Conservation (phyloP, 2,113 vertebrate genomes). For the Myanophis thanlyinensis region DNA sequence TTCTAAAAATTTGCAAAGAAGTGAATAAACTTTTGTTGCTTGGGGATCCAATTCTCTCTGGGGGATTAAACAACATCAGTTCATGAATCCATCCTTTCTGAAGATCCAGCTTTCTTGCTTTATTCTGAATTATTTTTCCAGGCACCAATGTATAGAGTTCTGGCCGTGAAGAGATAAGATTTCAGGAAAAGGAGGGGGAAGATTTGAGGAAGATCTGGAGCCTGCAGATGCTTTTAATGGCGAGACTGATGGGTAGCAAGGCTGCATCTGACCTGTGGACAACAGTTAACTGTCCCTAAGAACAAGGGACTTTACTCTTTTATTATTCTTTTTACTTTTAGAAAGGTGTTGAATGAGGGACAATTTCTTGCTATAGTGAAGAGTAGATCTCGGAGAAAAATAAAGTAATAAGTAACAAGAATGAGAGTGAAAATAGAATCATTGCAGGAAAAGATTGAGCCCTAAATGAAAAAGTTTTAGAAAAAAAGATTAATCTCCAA, state of each 20-base stretch:
- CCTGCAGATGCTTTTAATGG: not conserved
- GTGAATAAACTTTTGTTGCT: not conserved
- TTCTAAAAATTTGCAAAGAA: not conserved
- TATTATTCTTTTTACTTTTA: not conserved
- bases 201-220: not conserved
- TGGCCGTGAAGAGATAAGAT: not conserved
- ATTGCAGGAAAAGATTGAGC: not conserved
- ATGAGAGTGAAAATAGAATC: not conserved
- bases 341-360: not conserved
- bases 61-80: not conserved
- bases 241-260: not conserved
- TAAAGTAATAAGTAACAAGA: not conserved
- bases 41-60: not conserved
- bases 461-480: not conserved
- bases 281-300: not conserved
- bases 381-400: not conserved
- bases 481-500: not conserved
- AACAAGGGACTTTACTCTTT: not conserved
- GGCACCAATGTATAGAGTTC: not conserved
- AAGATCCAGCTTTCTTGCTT: not conserved
- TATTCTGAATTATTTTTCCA: not conserved
- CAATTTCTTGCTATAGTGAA: not conserved
- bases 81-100: not conserved
- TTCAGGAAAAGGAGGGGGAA: not conserved
- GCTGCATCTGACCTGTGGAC: not conserved